Evolutionary conservation across 2,888 invertebrate species (phyloP), one percentile per base, ranked within the genome.

Genomic region (Xestia c-nigrum): DNA sequence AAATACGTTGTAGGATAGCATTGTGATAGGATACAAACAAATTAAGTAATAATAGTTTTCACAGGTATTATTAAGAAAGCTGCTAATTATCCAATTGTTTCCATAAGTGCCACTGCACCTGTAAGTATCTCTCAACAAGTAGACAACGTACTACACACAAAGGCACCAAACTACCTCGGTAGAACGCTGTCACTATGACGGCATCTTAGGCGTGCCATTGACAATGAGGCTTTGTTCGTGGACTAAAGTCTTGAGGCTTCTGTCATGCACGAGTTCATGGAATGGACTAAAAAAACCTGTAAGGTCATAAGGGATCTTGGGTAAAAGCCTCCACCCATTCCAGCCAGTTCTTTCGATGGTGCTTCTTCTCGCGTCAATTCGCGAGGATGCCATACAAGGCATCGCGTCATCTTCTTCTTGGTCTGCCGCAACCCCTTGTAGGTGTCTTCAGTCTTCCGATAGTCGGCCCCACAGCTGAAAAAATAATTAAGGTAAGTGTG

Each of bases 141-240:
- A 70, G 67, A 72, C 75, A 72, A 69, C 21, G 47, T 47, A 19
- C 9, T 47, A 40, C 55, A 66, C n/a, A 83, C 77, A 78, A 83
- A 73, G 83, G 65, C 76, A 72, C 57, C 59, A 66, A 70, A 68
- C 72, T 70, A 59, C 64, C 31, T 67, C 65, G 57, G 67, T 75
- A 71, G n/a, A 55, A 57, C 24, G 16, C 40, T 43, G 50, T 50
- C 21, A 14, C 40, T 43, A 61, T 6, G 50, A 43, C 63, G 50
- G 52, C 78, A 69, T 79, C 82, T 84, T 38, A 75, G 69, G 67
- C 83, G 77, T 81, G 84, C 81, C 81, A 81, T 83, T 72, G 82
- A 87, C 85, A 87, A 85, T 81, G 79, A 73, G 40, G 68, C 80
- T 76, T n/a, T 55, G 21, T 52, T n/a, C 21, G 52, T 21, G 21